Evolutionary conservation across 2,113 vertebrate species (phyloP).

Genomic region (Cervus canadensis): DNA sequence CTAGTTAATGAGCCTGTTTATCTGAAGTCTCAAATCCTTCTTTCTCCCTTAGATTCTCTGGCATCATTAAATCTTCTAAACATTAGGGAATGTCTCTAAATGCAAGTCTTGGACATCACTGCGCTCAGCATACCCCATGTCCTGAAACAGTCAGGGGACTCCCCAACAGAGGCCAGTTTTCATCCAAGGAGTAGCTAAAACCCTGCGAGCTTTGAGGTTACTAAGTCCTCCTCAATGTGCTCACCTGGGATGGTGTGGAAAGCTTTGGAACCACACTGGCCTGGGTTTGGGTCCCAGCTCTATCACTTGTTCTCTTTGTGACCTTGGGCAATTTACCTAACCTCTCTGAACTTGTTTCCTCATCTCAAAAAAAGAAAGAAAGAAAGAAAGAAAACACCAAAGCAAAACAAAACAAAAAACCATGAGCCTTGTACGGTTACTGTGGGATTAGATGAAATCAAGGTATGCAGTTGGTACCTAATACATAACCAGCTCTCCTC

Average conservation of each 20-base stretch:
- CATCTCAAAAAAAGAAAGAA: not conserved
- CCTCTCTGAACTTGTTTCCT: conserved; percentile 12
- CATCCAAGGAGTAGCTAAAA: not conserved
- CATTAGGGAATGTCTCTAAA: not conserved
- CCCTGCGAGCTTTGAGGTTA: not conserved
- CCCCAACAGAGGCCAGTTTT: not conserved
- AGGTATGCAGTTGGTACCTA: not conserved
- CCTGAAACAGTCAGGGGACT: not conserved
- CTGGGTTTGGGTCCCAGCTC: not conserved
- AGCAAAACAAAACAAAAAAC: not conserved
- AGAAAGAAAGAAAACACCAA: not conserved
- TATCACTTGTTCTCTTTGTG: not conserved
- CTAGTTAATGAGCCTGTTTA: not conserved
- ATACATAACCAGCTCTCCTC: not conserved
- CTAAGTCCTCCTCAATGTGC: not conserved
- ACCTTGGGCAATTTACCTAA: conserved; percentile 8
- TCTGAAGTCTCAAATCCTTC: not conserved
- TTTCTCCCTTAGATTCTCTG: not conserved
- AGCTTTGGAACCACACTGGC: not conserved
- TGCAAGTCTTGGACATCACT: not conserved
- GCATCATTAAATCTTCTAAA: not conserved
- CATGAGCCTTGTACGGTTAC: not conserved
- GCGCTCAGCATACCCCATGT: not conserved
- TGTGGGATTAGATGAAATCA: not conserved
- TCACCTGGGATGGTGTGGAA: not conserved